phyloP scores from a whole-genome alignment of 1,140 invertebrate species.

The Aphaenogaster floridana region DNA sequence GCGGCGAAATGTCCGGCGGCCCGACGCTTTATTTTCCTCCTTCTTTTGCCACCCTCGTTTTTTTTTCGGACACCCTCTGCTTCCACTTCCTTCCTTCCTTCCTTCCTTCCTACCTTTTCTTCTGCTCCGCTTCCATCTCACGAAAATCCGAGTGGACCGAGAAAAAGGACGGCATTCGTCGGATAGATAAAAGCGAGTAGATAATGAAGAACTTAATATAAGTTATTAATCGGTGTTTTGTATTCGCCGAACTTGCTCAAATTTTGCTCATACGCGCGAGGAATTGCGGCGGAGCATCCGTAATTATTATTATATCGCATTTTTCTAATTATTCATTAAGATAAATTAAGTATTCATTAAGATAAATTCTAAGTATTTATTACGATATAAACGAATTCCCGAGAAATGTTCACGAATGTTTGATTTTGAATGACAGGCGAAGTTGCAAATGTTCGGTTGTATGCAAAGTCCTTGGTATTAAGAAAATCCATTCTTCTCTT shows the following conservation, averaged over 20 bases:
- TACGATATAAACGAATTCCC: constrained; percentile 11
- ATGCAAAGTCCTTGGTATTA: constrained; percentile 13
- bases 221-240: constrained; percentile 48
- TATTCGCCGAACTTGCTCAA: neutral
- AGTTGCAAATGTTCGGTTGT: neutral
- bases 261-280: neutral
- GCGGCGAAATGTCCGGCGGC: constrained; percentile 46
- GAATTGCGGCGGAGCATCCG: neutral
- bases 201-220: constrained; percentile 55
- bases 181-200: neutral
- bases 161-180: neutral
- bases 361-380: neutral
- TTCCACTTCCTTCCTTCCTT: constrained; percentile 34
- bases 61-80: constrained; percentile 47
- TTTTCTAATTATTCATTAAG: constrained; percentile 10
- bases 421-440: neutral
- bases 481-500: neutral
- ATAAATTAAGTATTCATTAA: too few species aligned
- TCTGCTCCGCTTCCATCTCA: constrained; percentile 2
- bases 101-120: constrained; percentile 13
- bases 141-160: neutral
- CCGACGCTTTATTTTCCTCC: constrained; percentile 39
- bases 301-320: constrained; percentile 36
- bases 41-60: constrained; percentile 14
- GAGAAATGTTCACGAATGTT: neutral